Evolutionary conservation across 30 jellyfish, hydroid and myxozoan species (phyloP), one percentile per base, ranked within the genome.

Genomic region (Cassiopea xamachana): DNA sequence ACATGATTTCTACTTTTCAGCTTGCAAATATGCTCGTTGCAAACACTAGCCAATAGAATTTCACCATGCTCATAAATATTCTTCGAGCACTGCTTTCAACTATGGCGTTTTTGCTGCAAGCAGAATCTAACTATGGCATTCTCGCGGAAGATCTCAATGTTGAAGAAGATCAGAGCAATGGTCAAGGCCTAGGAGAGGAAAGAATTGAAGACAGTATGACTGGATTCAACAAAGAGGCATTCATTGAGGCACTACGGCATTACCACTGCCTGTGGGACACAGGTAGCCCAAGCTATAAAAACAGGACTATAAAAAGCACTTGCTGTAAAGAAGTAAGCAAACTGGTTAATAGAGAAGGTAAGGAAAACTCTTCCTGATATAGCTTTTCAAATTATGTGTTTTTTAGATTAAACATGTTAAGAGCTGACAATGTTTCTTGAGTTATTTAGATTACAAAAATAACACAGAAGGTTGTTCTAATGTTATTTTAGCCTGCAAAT

Each of bases 101-200:
- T 73, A 73, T 73, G 81, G 48, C 1, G 81, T 73, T 73, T 51
- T 73, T 4, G 50, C 81, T 27, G 51, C 51, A 73, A 73, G 60
- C 51, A 50, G 81, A 73, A 73, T 73, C 50, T 73, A 55, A 73
- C 1, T 73, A 73, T 10, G 81, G 48, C 17, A 19, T 73, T 73
- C 50, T 27, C 55, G 12, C 18, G 81, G 81, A 27, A 73, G 81
- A 73, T 73, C 48, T 27, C 55, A 0, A 73, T 73, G 81, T 0
- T 39, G 55, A 19, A 73, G 81, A 73, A 73, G 81, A 73, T 73
- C 51, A 73, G 81, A 73, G 81, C 51, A 73, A 73, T 14, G 81
- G 39, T 73, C 60, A 17, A 73, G 81, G 48, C 47, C 47, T 18
- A 69, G 78, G 78, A 18, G 78, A 55, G 64, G 64, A 55, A 55